Base-by-base conservation (phyloP, 2,888 invertebrate genomes). In the Shargacucullia verbasci region DNA sequence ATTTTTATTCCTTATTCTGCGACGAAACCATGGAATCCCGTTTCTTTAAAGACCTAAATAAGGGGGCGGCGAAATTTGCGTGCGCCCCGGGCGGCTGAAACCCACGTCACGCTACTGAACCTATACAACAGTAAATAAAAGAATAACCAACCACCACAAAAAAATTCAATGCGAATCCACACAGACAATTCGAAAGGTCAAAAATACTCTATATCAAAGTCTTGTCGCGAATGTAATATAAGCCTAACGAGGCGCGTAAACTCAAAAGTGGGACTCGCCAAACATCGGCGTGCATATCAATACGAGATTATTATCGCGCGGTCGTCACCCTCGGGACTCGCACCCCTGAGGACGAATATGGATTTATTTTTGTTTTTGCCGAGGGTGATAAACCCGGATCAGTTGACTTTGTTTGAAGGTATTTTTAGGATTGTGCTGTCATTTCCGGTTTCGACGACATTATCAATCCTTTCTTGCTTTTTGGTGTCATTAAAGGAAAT, bases 221-320 rank as follows among this genome's bases (percentile, higher is more conserved):
- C 29, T 8, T 14, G n/a, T 25, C 15, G 14, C 38, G 15, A 43
- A 35, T 37, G 34, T 46, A 58, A 59, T 48, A 38, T 33, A 41
- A 54, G 15, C 31, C 41, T 54, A 62, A 62, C 44, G 35, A 55
- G 41, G 27, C 10, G 14, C 15, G 39, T 37, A 33, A 49, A 59
- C 35, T 43, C 45, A 39, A 68, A 55, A 59, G 46, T 53, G 29
- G 48, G 46, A 49, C 50, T 58, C 14, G 43, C 12, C 31, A 41
- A 48, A 56, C 68, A 62, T 46, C 48, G 35, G 49, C 50, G 15
- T 62, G 73, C 70, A 73, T 73, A 59, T 58, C 47, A 53, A 69
- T 56, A 54, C 43, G 44, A 53, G 49, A 57, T 65, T 60, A 55
- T 56, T 61, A 34, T 57, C 46, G 29, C 13, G 27, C 44, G 62